A percentile compares a stretch with the other conserved stretches of the same genome.
phyloP scores from a whole-genome alignment of 2,888 invertebrate genomes.

The Drosophila mercatorum region DNA sequence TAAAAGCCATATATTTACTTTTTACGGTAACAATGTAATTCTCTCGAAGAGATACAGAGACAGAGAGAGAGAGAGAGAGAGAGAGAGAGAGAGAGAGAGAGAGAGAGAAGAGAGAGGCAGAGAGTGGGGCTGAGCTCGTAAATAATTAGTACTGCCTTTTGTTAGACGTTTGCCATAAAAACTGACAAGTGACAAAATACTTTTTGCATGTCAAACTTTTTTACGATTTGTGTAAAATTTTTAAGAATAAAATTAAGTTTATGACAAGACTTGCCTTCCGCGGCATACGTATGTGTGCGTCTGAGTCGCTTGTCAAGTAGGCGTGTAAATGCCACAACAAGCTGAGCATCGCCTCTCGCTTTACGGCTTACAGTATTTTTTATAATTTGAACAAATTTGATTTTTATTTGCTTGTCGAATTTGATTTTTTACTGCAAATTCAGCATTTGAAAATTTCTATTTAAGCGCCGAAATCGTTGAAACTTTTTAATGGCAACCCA shows the following conservation, averaged over 20 bases:
- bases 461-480: constrained; percentile 13
- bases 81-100: not conserved
- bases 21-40: constrained; percentile 66
- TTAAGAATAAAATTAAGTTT: constrained; percentile 62
- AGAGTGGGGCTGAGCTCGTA: constrained; percentile 49
- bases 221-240: constrained; percentile 55
- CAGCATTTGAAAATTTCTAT: constrained; percentile 12
- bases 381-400: constrained; percentile 18
- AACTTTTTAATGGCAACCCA: constrained; percentile 38
- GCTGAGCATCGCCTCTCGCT: constrained; percentile 1
- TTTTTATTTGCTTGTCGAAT: constrained; percentile 12
- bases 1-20: constrained; percentile 65
- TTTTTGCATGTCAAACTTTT: constrained; percentile 40
- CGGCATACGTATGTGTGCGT: not conserved
- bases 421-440: constrained; percentile 25
- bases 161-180: constrained; percentile 40
- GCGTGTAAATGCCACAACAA: constrained; percentile 13
- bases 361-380: constrained; percentile 5
- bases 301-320: not conserved
- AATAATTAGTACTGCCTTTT: constrained; percentile 68
- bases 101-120: not conserved
- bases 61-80: not conserved
- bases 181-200: constrained; percentile 35
- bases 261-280: constrained; percentile 15
- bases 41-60: not conserved